phyloP scores from a whole-genome alignment of 2,113 vertebrate species.

The Zosterops borbonicus region DNA sequence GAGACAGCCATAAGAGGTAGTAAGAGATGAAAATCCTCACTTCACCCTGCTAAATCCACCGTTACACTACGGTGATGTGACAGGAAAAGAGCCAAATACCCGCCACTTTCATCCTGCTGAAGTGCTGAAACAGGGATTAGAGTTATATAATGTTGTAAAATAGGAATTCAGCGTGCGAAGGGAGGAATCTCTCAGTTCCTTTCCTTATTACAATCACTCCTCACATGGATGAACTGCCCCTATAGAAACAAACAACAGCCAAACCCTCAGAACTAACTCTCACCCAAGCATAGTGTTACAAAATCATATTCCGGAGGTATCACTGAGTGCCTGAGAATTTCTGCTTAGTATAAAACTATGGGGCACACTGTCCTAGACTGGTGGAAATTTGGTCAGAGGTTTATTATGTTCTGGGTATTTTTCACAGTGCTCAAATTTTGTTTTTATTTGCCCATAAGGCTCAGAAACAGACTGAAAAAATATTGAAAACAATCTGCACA shows the following conservation, averaged over 20 bases:
- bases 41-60: conserved; percentile 46
- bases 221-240: neutral
- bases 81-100: conserved; percentile 43
- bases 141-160: conserved; percentile 10
- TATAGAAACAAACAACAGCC: neutral
- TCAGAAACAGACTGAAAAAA: neutral
- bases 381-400: neutral
- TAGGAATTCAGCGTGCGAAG: neutral
- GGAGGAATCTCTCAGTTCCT: neutral
- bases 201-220: neutral
- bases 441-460: neutral
- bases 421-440: neutral
- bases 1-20: neutral
- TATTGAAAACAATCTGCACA: neutral
- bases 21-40: conserved; percentile 32
- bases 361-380: neutral
- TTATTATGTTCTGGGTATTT: neutral
- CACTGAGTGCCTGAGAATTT: neutral
- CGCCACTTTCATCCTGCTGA: conserved; percentile 9
- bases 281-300: neutral
- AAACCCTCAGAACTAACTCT: neutral
- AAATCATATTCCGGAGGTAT: neutral
- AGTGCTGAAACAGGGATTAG: conserved; percentile 38
- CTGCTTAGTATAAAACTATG: neutral
- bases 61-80: neutral